Conservation (phyloP, 2,113 vertebrate species). For the Caracal caracal region DNA sequence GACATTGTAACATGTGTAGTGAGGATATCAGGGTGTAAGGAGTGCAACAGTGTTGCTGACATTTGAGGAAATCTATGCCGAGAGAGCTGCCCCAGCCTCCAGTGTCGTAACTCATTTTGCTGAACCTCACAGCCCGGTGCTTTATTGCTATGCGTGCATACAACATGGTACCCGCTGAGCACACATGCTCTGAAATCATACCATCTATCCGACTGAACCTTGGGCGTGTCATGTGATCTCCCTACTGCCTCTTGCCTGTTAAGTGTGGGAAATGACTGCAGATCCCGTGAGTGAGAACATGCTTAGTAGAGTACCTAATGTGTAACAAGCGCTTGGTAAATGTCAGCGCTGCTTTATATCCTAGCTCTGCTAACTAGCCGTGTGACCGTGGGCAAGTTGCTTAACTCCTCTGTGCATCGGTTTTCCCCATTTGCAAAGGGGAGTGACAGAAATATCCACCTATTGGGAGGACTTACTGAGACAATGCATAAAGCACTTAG, state of each 20-base stretch:
- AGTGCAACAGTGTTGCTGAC: neutral
- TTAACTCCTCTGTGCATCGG: neutral
- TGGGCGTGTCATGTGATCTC: neutral
- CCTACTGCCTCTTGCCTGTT: neutral
- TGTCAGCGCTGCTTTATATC: neutral
- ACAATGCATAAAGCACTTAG: neutral
- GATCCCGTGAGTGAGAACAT: neutral
- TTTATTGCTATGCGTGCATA: neutral
- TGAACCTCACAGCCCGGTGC: neutral
- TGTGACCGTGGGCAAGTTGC: neutral
- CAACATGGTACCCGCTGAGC: neutral
- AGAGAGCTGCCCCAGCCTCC: neutral
- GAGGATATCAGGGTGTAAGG: neutral
- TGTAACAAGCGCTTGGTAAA: neutral
- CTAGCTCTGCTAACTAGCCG: neutral
- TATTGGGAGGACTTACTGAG: neutral
- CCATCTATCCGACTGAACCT: neutral
- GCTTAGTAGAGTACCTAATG: neutral
- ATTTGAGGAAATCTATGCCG: neutral
- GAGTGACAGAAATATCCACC: neutral
- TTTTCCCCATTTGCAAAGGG: neutral
- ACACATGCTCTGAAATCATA: neutral
- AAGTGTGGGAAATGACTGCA: too few relatives aligned
- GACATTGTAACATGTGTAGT: neutral
- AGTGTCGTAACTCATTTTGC: neutral